phyloP scores from a whole-genome alignment of 2,113 vertebrate species.

The Takifugu flavidus region DNA sequence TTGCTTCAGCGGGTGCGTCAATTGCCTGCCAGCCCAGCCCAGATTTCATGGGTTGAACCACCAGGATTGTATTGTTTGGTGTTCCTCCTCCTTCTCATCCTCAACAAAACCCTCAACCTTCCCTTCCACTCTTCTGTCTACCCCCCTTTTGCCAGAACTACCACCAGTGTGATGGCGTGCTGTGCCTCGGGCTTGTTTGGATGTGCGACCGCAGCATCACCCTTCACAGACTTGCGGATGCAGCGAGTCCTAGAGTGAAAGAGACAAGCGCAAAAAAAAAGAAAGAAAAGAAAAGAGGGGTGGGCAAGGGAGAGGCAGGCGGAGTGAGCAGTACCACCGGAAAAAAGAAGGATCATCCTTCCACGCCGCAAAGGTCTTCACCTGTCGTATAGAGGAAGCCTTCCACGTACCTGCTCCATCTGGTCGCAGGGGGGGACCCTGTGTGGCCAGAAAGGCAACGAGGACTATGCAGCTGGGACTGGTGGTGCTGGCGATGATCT shows the following conservation, averaged over 20 bases:
- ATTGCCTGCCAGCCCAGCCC: conserved; percentile 50
- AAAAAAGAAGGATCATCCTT: conserved; percentile 38
- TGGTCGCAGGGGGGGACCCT: conserved; percentile 75
- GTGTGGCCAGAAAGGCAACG: conserved; percentile 76
- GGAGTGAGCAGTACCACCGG: conserved; percentile 25
- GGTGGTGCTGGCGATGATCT: conserved; percentile 85
- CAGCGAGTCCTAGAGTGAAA: conserved; percentile 65
- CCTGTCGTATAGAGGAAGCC: conserved; percentile 63
- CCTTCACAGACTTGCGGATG: conserved; percentile 60
- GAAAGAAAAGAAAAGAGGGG: conserved; percentile 20
- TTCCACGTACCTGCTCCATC: conserved; percentile 73
- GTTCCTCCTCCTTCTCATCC: conserved; percentile 36
- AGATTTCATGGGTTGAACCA: conserved; percentile 78
- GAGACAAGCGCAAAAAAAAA: conserved; percentile 8
- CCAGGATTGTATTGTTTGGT: conserved; percentile 40
- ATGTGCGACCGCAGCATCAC: conserved; percentile 70
- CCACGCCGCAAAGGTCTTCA: conserved; percentile 47
- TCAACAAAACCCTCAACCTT: conserved; percentile 7
- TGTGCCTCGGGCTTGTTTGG: conserved; percentile 71
- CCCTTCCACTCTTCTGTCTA: conserved; percentile 30
- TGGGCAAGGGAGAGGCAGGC: conserved; percentile 17
- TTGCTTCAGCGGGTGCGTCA: conserved; percentile 51
- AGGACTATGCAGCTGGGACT: conserved; percentile 98
- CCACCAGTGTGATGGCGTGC: conserved; percentile 61
- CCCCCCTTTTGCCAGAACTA: conserved; percentile 54